Base-by-base conservation (phyloP, 1,140 invertebrate genomes). In the Drosophila nasuta region DNA sequence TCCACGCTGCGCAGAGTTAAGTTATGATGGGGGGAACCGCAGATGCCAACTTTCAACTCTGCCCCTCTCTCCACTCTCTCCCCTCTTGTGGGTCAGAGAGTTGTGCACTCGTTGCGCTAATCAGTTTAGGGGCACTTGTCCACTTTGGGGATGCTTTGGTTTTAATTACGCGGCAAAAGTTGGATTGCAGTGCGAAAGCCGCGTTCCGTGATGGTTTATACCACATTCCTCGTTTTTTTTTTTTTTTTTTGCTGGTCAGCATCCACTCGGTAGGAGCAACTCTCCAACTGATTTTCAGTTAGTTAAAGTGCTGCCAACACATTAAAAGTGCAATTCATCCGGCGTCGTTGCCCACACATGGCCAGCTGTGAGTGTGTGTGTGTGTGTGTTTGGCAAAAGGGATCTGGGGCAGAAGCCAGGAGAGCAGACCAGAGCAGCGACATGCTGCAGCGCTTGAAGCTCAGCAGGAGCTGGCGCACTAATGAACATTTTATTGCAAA, bases 401-500 rank as follows among this genome's bases (percentile, higher is more conserved):
- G 13, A 46, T 13, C 13, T 7, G 25, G 49, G 49, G 49, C 11
- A 20, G 20, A 25, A 25, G 45, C 7, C 15, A 48, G 45, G 45
- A 46, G n/a, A 25, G 20, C 20, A 25, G 20, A 25, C 7, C 20
- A 54, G 51, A 25, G 46, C 38, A 25, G 46, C 38, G 20, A 66
- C 35, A 20, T 11, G 45, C 7, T 38, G 33, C 41, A 52, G 64
- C 60, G 59, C 25, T 46, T 56, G 43, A 56, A 68, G 77, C 82
- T 67, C 83, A 88, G 82, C 82, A 76, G 77, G 83, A 77, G 85
- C 60, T 77, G 77, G 66, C 60, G 70, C 83, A 87, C 83, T 87
- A 87, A 87, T 87, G 83, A 87, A 87, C 83, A 88, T 87, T 87
- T 87, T 87, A 87, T 87, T 87, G 77, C 83, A 83, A 87, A 87